These are phyloP conservation scores for Bovichtus variegatus DNA, from an alignment of 2,797 vertebrate species.

Conservation along the genomic window DNA sequence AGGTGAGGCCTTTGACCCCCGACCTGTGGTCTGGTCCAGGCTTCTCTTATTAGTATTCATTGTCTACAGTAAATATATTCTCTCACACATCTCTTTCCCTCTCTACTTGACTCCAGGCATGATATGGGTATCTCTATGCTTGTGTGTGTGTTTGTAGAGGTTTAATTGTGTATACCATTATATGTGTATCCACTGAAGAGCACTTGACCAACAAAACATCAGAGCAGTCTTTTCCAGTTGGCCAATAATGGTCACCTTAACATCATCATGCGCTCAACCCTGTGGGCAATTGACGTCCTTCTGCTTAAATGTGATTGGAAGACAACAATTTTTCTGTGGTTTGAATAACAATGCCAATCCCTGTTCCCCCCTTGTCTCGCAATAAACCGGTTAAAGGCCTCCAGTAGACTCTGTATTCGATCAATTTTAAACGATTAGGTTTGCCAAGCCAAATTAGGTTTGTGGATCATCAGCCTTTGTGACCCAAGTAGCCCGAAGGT, in stretches of 20 bases:
- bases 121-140: not conserved
- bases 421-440: constrained; percentile 77
- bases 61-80: constrained; percentile 1
- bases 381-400: constrained; percentile 66
- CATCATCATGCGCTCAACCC: constrained; percentile 72
- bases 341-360: constrained; percentile 73
- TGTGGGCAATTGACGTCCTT: constrained; percentile 60
- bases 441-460: constrained; percentile 81
- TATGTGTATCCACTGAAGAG: constrained; percentile 52
- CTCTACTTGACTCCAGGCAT: constrained; percentile 1
- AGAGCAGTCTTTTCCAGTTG: constrained; percentile 41
- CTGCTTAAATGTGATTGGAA: constrained; percentile 41
- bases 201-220: constrained; percentile 62
- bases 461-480: constrained; percentile 75
- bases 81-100: not conserved
- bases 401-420: constrained; percentile 67
- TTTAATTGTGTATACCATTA: constrained; percentile 18
- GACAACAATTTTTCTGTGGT: constrained; percentile 67
- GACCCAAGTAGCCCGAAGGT: constrained; percentile 71
- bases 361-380: constrained; percentile 71
- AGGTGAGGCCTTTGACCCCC: not conserved
- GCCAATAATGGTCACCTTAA: constrained; percentile 70
- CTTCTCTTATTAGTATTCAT: constrained; percentile 13
- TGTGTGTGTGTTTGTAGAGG: constrained; percentile 11
- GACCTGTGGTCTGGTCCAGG: not conserved